Evolutionary conservation across 2,113 vertebrate species (phyloP), one percentile per base, ranked within the genome.

Genomic region (Gadus chalcogrammus): DNA sequence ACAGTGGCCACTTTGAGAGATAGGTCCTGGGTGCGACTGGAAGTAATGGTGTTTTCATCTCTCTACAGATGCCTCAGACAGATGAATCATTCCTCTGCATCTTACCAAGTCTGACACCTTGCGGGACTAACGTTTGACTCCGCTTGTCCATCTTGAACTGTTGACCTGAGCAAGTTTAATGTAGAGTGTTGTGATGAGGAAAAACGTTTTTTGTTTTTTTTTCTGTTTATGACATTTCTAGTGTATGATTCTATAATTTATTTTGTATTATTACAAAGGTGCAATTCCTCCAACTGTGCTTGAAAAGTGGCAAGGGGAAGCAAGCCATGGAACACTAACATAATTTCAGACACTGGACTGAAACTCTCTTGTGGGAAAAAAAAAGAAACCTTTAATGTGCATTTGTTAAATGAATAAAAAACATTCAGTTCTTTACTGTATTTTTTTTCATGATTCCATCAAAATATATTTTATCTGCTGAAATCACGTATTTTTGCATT

Each of bases 21-120:
- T 42, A 12, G 65, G 42, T 56, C 71, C 35, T 58, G 62, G 74
- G 65, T 55, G 63, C 74, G 75, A 84, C 69, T 79, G 16, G 42
- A 61, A 87, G 79, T 91, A 91, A 92, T 86, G 77, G 77, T 90
- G 73, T 90, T 88, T 90, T 89, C 15, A 87, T 92, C 89, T 93
- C 85, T 91, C 90, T 90, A 84, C 92, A 93, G 92, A 91, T 90
- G 89, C 85, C 84, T 89, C 91, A 91, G 87, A 89, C 87, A 88
- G 87, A 88, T 90, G 85, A 90, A 90, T 85, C 91, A 89, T 68
- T 85, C 83, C 61, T 84, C 87, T 88, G 87, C 88, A 88, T 90
- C 88, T 90, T 91, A 88, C 84, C 88, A 90, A 79, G 89, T 89
- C 79, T 92, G 89, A 92, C 80, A 83, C 70, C 88, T 85, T 88